Percentiles rank a stretch among this genome's conserved stretches.
These are phyloP conservation scores for Scatophagus argus DNA, from an alignment of 2,113 vertebrate genomes.

Conservation along the genomic window DNA sequence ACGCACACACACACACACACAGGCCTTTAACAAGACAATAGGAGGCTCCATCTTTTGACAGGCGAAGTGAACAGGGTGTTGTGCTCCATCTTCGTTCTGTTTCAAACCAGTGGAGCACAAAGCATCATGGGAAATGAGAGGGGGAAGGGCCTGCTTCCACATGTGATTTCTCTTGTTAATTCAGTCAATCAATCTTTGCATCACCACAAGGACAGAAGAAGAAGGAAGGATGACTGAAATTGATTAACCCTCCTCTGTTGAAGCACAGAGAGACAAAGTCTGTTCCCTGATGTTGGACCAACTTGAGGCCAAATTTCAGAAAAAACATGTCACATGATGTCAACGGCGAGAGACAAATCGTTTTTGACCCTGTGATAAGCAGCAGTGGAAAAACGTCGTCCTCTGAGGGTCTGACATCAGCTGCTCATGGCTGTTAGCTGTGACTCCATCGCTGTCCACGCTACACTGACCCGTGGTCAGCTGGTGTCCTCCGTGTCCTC, in stretches of 20 bases:
- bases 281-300: too few relatives aligned
- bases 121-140: constrained; percentile 50
- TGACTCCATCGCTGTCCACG: neutral
- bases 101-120: constrained; percentile 38
- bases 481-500: neutral
- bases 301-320: too few relatives aligned
- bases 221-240: neutral
- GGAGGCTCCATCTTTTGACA: constrained; percentile 16
- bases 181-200: neutral
- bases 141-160: neutral
- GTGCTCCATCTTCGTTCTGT: constrained; percentile 43
- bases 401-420: neutral
- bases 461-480: neutral
- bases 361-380: too few relatives aligned
- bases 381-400: too few relatives aligned
- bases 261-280: neutral
- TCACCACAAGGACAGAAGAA: neutral
- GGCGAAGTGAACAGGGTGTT: constrained; percentile 10
- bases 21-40: constrained; percentile 37
- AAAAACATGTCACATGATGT: too few relatives aligned
- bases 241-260: neutral
- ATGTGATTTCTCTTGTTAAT: neutral
- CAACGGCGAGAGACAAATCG: too few relatives aligned
- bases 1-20: constrained; percentile 17
- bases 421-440: neutral